phyloP scores from a whole-genome alignment of 2,888 invertebrate species.

The Apamea crenata region DNA sequence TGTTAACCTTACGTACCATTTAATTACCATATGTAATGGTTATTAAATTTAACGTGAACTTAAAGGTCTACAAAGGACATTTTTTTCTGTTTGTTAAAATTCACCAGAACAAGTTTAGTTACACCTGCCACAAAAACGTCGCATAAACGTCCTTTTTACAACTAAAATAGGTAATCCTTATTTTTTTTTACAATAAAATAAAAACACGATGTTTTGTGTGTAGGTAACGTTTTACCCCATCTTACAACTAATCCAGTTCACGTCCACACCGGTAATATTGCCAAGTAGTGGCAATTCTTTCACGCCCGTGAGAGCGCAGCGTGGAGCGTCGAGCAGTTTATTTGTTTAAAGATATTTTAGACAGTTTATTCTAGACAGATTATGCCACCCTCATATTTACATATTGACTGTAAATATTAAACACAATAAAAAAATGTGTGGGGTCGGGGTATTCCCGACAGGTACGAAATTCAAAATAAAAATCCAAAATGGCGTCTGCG shows the following conservation, averaged over 20 bases:
- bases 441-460: too few species aligned
- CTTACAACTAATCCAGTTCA: constrained; percentile 17
- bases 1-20: neutral
- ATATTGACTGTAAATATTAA: neutral
- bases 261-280: constrained; percentile 48
- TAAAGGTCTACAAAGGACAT: neutral
- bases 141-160: neutral
- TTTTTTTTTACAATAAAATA: neutral
- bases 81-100: neutral
- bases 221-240: neutral
- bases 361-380: neutral
- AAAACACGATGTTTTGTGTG: neutral
- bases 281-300: constrained; percentile 63
- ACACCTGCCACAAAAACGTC: neutral
- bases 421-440: neutral
- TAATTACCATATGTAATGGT: too few species aligned
- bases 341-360: constrained; percentile 54
- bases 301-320: constrained; percentile 60
- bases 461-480: too few species aligned
- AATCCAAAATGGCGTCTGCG: too few species aligned
- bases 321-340: constrained; percentile 65
- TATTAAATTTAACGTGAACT: too few species aligned
- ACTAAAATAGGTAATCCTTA: neutral
- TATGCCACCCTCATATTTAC: neutral
- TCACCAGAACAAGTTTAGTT: neutral